These are phyloP conservation scores for Motacilla tschutschensis DNA, from an alignment of 2,113 vertebrate genomes.

Conservation along the genomic window DNA sequence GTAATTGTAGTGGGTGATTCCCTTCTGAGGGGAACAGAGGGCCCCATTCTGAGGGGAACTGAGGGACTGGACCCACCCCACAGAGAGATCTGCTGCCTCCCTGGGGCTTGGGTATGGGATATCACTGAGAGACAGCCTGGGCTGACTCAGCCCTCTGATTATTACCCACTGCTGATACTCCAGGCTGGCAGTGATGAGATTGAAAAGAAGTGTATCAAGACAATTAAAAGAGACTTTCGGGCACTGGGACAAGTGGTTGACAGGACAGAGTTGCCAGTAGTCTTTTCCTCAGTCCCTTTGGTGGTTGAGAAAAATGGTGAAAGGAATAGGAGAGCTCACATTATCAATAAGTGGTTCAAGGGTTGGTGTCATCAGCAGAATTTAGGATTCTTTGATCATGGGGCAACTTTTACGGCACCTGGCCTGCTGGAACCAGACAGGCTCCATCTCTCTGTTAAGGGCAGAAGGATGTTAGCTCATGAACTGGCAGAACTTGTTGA, in stretches of 20 bases:
- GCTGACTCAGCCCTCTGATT: neutral
- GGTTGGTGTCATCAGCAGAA: neutral
- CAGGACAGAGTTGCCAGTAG: neutral
- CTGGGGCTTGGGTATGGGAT: neutral
- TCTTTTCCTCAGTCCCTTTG: neutral
- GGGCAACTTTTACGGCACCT: neutral
- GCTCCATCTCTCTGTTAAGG: neutral
- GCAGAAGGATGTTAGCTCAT: neutral
- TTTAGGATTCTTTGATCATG: neutral
- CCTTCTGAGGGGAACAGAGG: neutral
- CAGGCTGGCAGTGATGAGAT: neutral
- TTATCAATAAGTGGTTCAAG: neutral
- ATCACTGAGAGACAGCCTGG: neutral
- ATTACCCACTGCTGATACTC: neutral
- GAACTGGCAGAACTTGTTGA: neutral
- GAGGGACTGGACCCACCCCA: neutral
- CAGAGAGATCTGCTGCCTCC: neutral
- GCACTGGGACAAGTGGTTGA: neutral
- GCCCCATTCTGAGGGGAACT: neutral
- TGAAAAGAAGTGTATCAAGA: neutral
- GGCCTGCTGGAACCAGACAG: neutral
- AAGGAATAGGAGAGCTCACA: neutral
- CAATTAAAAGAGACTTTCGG: neutral
- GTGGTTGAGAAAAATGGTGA: neutral
- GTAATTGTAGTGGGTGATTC: neutral